These are phyloP conservation scores for Cremastinae sp. DNA, from an alignment of 2,888 invertebrate genomes.

Conservation along the genomic window DNA sequence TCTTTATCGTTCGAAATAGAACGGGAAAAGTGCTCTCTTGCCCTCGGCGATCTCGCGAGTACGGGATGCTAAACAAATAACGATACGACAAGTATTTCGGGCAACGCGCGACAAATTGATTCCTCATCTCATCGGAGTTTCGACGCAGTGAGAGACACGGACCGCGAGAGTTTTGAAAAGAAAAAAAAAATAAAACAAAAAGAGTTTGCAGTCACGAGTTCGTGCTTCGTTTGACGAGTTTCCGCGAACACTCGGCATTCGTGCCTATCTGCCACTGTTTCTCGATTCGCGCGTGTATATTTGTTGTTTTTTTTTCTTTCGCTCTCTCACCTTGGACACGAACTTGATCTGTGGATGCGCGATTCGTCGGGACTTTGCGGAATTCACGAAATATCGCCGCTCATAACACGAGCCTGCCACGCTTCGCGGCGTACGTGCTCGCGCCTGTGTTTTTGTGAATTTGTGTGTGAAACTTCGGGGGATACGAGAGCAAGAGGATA, in stretches of 20 bases:
- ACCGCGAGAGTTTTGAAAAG: not conserved
- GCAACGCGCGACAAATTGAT: not conserved
- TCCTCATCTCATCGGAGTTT: not conserved
- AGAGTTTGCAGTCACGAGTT: not conserved
- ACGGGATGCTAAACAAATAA: not conserved
- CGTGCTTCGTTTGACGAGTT: not conserved
- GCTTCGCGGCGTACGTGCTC: not conserved
- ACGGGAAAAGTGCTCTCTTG: not conserved
- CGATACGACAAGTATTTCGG: not conserved
- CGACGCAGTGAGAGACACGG: too few species aligned
- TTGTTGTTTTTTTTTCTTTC: conserved; percentile 6
- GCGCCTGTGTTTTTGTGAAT: not conserved
- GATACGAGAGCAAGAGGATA: conserved; percentile 16
- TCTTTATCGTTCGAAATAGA: not conserved
- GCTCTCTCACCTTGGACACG: not conserved
- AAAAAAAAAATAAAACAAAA: not conserved
- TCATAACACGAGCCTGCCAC: not conserved
- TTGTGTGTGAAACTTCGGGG: not conserved
- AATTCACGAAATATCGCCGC: conserved; percentile 19
- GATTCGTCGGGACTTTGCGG: conserved; percentile 24
- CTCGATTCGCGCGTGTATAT: not conserved
- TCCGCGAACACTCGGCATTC: not conserved
- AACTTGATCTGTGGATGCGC: conserved; percentile 8
- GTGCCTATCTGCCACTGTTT: not conserved
- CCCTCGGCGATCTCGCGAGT: not conserved